Base-by-base conservation (phyloP, 2,888 invertebrate species). In the Dexiosoma caninum region DNA sequence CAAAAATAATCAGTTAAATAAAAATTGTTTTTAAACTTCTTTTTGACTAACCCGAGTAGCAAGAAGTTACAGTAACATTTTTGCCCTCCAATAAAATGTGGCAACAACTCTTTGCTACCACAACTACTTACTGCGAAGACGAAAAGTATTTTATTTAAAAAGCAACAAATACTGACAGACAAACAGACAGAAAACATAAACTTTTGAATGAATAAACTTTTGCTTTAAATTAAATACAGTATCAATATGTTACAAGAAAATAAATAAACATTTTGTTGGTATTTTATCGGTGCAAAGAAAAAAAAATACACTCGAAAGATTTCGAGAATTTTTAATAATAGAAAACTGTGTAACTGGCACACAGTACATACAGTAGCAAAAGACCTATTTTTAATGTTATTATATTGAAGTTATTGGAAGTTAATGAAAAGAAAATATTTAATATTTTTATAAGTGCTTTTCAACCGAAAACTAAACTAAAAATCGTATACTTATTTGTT, bases 181-280 rank as follows among this genome's bases (percentile, higher is more conserved):
- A 53, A 69, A 53, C 27, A 53, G 30, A 66, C 8, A 12, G 23
- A 46, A 37, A 40, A 44, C 19, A 42, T n/a, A 37, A 70, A 37
- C 46, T 69, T 57, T 57, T 35, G 44, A 69, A 69, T 69, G 69
- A 69, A 35, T 46, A 69, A 69, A 69, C 21, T 70, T 70, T 70
- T 59, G 21, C 46, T 27, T 70, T 46, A 57, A 51, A 66, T 27
- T 42, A 57, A 57, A 57, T 37, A 57, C n/a, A 21, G 7, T n/a
- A n/a, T 27, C 27, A 27, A 27, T 51, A 51, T 23, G 49, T 51
- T 51, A 23, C n/a, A 23, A 14, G 35, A 8, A 27, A 27, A 51
- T 27, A 27, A 21, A 27, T 14, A 51, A 27, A 51, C 21, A 51
- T 46, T 46, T 19, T 46, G 10, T 46, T 46, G 44, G 44, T 10